Conservation (phyloP, 2,888 invertebrate species). For the Stenodera caucasica region DNA sequence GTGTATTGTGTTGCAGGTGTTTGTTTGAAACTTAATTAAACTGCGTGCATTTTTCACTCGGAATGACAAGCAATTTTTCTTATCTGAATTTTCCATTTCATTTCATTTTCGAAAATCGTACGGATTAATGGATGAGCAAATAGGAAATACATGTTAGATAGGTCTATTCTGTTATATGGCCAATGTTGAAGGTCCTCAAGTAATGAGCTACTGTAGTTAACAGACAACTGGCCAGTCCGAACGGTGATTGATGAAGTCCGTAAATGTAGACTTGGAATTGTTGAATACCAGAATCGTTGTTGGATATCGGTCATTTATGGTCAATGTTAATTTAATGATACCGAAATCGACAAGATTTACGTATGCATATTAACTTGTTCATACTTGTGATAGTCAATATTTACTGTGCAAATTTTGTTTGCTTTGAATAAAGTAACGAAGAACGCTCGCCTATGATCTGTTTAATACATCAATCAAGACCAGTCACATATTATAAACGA, state of each 20-base stretch:
- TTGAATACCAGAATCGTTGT: slow-evolving; percentile 32
- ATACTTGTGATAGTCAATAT: slow-evolving; percentile 47
- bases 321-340: slow-evolving; percentile 13
- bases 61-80: slow-evolving; percentile 36
- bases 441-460: slow-evolving; percentile 29
- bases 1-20: slow-evolving; percentile 31
- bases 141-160: slow-evolving; percentile 19
- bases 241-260: slow-evolving; percentile 48
- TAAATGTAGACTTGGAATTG: slow-evolving; percentile 46
- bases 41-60: slow-evolving; percentile 32
- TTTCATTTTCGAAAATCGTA: slow-evolving; percentile 21
- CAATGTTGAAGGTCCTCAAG: slow-evolving; percentile 32
- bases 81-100: slow-evolving; percentile 28
- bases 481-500: slow-evolving; percentile 44
- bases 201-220: slow-evolving; percentile 45
- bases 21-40: slow-evolving; percentile 31
- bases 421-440: slow-evolving; percentile 30
- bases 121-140: slow-evolving; percentile 22
- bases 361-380: slow-evolving; percentile 43
- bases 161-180: slow-evolving; percentile 16
- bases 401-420: slow-evolving; percentile 47
- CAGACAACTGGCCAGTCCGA: slow-evolving; percentile 45
- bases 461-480: slow-evolving; percentile 47
- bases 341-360: slow-evolving; percentile 34
- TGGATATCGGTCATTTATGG: slow-evolving; percentile 25